Evolutionary conservation across 30 jellyfish, hydroid and myxozoan genomes (phyloP).

Genomic region (Kudoa iwatai): DNA sequence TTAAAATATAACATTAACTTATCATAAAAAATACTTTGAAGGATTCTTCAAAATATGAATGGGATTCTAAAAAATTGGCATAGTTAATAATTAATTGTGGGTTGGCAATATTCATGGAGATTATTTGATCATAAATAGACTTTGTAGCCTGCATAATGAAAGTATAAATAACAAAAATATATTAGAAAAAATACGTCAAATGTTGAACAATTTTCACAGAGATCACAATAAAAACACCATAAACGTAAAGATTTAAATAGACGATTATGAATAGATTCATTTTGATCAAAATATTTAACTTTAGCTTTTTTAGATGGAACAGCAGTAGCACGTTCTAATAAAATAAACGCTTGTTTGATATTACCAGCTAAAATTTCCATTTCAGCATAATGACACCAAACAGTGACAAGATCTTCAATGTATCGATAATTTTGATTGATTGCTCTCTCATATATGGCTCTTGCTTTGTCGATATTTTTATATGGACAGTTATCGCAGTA

Average conservation of each 20-base stretch:
- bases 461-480: slow-evolving; percentile 31
- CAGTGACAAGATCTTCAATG: slow-evolving; percentile 46
- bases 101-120: slow-evolving; percentile 58
- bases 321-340: slow-evolving; percentile 53
- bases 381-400: slow-evolving; percentile 66
- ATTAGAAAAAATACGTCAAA: too few relatives aligned
- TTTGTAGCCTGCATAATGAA: too few relatives aligned
- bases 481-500: slow-evolving; percentile 35
- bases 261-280: slow-evolving; percentile 52
- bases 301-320: slow-evolving; percentile 88
- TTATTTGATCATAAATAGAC: slow-evolving; percentile 52
- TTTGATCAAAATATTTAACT: slow-evolving; percentile 34
- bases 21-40: too few relatives aligned
- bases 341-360: slow-evolving; percentile 22
- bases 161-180: too few relatives aligned
- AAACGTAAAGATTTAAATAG: slow-evolving; percentile 55
- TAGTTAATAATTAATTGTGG: slow-evolving; percentile 51
- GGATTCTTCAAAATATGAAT: slow-evolving; percentile 50
- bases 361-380: slow-evolving; percentile 50
- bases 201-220: slow-evolving; percentile 72
- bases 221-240: slow-evolving; percentile 87
- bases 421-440: slow-evolving; percentile 16
- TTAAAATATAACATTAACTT: too few relatives aligned
- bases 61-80: slow-evolving; percentile 42
- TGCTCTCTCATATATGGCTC: slow-evolving; percentile 44